These are phyloP conservation scores for Alauda arvensis DNA, from an alignment of 2,797 vertebrate species.

Conservation along the genomic window DNA sequence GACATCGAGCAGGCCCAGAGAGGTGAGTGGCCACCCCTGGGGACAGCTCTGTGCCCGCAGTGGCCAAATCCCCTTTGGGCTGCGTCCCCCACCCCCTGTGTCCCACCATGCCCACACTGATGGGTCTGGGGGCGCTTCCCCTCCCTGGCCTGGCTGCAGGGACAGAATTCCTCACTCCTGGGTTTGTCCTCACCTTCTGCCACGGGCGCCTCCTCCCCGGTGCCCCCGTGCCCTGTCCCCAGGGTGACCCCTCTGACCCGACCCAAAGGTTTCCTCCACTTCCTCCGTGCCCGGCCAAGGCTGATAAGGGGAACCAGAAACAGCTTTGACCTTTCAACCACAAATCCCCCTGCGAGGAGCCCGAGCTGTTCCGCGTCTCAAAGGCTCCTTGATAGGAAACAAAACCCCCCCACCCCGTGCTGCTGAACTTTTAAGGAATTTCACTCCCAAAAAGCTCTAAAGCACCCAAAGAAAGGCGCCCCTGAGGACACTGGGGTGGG, in stretches of 20 bases:
- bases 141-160: not conserved
- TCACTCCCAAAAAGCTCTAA: accelerated
- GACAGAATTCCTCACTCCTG: not conserved
- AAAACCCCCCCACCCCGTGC: not conserved
- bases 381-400: conserved; percentile 39
- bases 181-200: not conserved
- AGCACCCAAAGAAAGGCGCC: not conserved
- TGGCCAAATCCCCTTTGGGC: not conserved
- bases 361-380: not conserved
- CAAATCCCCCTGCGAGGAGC: conserved; percentile 45
- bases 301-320: conserved; percentile 74
- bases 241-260: conserved; percentile 29
- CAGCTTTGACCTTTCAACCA: conserved; percentile 76
- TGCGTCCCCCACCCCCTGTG: accelerated
- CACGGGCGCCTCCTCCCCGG: not conserved
- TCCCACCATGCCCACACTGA: not conserved
- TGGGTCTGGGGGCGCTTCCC: not conserved
- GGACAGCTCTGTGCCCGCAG: accelerated
- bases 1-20: accelerated
- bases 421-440: not conserved
- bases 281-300: conserved; percentile 18
- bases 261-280: conserved; percentile 52
- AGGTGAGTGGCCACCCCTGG: not conserved
- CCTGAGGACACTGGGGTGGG: not conserved
- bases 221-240: conserved; percentile 4